Conservation (phyloP, 2,888 invertebrate genomes). For the Trimorus sp. region DNA sequence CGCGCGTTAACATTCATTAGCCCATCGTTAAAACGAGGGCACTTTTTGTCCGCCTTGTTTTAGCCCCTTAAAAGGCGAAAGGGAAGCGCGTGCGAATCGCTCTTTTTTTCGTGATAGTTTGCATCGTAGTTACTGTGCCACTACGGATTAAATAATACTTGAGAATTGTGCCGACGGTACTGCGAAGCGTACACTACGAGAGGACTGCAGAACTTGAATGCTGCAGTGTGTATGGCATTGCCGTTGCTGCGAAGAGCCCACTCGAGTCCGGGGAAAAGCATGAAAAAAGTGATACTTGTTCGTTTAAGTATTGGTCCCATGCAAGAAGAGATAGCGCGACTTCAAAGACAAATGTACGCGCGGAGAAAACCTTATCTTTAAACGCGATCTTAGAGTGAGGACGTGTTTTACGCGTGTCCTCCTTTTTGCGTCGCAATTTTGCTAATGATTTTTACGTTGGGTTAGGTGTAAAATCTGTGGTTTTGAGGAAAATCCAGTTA, state of each 20-base stretch:
- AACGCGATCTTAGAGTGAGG: neutral
- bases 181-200: slow-evolving; percentile 40
- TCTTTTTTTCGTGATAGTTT: slow-evolving; percentile 39
- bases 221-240: slow-evolving; percentile 56
- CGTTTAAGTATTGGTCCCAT: slow-evolving; percentile 49
- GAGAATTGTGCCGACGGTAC: slow-evolving; percentile 56
- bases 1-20: slow-evolving; percentile 33
- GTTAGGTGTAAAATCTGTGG: too few relatives aligned
- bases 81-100: slow-evolving; percentile 11
- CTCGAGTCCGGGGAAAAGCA: slow-evolving; percentile 44
- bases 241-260: slow-evolving; percentile 48
- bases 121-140: slow-evolving; percentile 26
- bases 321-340: slow-evolving; percentile 39
- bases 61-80: neutral
- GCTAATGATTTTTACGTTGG: too few relatives aligned
- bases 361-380: slow-evolving; percentile 23
- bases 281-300: slow-evolving; percentile 48
- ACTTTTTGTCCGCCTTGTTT: slow-evolving; percentile 22
- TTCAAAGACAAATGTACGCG: slow-evolving; percentile 37
- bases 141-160: slow-evolving; percentile 54
- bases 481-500: too few relatives aligned
- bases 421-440: too few relatives aligned
- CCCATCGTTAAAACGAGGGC: slow-evolving; percentile 20
- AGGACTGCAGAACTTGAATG: slow-evolving; percentile 56
- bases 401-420: too few relatives aligned